A percentile compares a stretch with the other conserved stretches of the same genome.
Evolutionary conservation across 2,888 invertebrate genomes (phyloP).

Genomic region (Chrysotoxum bicinctum): DNA sequence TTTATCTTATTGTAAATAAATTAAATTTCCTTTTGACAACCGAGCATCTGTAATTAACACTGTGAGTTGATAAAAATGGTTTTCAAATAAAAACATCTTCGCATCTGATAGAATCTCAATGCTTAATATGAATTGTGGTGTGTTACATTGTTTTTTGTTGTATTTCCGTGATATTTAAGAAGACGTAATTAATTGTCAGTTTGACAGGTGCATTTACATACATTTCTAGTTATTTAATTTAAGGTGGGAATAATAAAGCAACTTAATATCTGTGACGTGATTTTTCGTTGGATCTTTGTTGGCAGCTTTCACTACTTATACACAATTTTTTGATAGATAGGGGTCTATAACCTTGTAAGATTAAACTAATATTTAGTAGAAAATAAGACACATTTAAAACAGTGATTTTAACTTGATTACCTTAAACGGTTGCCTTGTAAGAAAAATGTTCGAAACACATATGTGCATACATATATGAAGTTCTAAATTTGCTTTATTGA

Average conservation of each 20-base stretch:
- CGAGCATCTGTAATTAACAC: background rate
- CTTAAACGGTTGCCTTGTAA: too few relatives aligned
- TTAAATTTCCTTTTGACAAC: background rate
- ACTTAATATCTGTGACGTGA: background rate
- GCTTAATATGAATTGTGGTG: background rate
- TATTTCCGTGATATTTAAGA: conserved; percentile 17
- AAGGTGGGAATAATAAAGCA: background rate
- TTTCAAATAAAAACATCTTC: background rate
- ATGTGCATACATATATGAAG: too few relatives aligned
- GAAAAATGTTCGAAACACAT: too few relatives aligned
- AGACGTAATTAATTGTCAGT: conserved; percentile 36
- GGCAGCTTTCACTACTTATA: background rate
- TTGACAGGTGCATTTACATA: conserved; percentile 39
- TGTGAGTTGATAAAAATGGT: background rate
- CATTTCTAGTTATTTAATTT: background rate
- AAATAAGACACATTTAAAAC: too few relatives aligned
- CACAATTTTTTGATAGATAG: background rate
- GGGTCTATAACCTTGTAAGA: background rate
- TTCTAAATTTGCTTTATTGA: too few relatives aligned
- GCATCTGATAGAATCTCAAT: background rate
- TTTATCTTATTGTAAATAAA: background rate
- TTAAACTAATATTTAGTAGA: too few relatives aligned
- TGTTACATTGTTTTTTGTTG: background rate
- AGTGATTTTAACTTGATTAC: too few relatives aligned
- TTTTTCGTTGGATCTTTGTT: background rate